Evolutionary conservation across 1,140 invertebrate genomes (phyloP), one percentile per base, ranked within the genome.

Genomic region (Pentalonia nigronervosa): DNA sequence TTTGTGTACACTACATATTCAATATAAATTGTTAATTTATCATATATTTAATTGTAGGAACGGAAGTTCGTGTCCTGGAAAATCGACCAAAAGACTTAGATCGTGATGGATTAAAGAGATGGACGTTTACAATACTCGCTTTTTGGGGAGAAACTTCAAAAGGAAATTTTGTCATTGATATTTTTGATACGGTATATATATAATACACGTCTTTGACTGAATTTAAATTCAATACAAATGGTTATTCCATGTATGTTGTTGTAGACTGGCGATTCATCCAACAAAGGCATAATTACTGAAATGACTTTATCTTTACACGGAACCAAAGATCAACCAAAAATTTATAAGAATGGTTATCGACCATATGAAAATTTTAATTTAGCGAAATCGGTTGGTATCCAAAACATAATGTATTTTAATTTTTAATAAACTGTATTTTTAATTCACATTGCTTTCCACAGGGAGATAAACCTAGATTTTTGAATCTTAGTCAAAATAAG

Each of bases 41-140:
- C 11, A 53, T 84, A 86, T 84, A 83, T 45, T 41, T 81, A 56
- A 6, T 90, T 30, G 90, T 94, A 53, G 98, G 97, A 84, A 98
- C 97, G 0, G 95, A 94, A 94, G 96, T 97, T 3, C 96, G 96
- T 94, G 94, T 99, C 50, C 95, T 99, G 84, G 97, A 96, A 94
- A 95, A 96, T 20, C 96, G 98, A 94, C 96, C 96, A 56, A 95
- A 96, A 76, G 98, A 99, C 95, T 95, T 95, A 81, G 97, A 97
- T 30, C 94, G 95, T 2, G 95, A 96, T 21, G 98, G 98, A n/a
- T 98, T 99, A 94, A 95, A 96, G 11, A 96, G 97, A 94, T 99
- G 98, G 98, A 97, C 96, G 53, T 98, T 99, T 95, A 97, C 98
- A 96, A 98, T 98, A 0, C 97, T 99, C 0, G 98, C 98, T 89